These are phyloP conservation scores for Muschampia plurimacula DNA, from an alignment of 2,888 invertebrate genomes.

Conservation along the genomic window DNA sequence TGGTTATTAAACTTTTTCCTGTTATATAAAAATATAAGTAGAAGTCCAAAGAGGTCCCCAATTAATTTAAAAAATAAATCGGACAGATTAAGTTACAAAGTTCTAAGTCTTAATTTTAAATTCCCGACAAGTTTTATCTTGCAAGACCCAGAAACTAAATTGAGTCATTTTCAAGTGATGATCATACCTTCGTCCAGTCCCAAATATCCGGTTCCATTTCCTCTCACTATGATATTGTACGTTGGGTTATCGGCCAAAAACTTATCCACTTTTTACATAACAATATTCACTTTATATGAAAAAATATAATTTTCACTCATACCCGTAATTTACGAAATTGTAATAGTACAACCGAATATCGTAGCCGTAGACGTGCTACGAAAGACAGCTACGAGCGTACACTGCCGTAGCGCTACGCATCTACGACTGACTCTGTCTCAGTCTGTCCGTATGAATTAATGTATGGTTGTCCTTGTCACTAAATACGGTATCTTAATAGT, in stretches of 20 bases:
- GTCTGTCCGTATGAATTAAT: conserved; percentile 42
- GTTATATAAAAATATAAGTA: too few relatives aligned
- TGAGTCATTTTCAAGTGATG: conserved; percentile 28
- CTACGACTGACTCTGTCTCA: conserved; percentile 51
- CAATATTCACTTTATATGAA: conserved; percentile 59
- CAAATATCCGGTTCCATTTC: conserved; percentile 73
- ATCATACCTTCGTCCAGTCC: conserved; percentile 66
- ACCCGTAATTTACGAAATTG: conserved; percentile 51
- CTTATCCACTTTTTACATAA: conserved; percentile 84
- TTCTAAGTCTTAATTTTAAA: background rate
- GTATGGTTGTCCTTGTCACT: conserved; percentile 56
- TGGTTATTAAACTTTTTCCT: too few relatives aligned
- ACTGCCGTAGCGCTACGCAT: conserved; percentile 53
- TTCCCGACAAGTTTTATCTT: background rate
- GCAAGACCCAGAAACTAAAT: conserved; percentile 23
- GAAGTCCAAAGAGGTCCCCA: too few relatives aligned
- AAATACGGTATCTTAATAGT: conserved; percentile 65
- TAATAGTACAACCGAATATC: conserved; percentile 40
- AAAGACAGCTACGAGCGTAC: conserved; percentile 58
- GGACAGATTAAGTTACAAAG: background rate
- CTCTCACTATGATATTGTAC: conserved; percentile 83
- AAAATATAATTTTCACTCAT: conserved; percentile 57
- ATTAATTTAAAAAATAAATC: background rate
- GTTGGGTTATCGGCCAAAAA: conserved; percentile 74
- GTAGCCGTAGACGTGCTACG: conserved; percentile 71